phyloP scores from a whole-genome alignment of 1,140 invertebrate genomes.

The Asobara japonica region DNA sequence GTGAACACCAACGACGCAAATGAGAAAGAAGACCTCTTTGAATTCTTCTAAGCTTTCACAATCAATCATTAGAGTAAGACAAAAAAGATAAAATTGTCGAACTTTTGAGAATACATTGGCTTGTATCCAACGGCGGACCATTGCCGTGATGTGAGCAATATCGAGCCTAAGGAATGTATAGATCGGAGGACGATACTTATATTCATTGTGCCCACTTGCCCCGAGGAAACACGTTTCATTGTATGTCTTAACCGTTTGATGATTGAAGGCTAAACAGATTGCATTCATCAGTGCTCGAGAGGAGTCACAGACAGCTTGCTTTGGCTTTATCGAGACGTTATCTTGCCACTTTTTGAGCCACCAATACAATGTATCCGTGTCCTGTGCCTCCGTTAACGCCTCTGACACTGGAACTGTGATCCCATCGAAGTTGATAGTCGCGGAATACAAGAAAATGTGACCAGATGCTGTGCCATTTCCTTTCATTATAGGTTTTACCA shows the following conservation, averaged over 20 bases:
- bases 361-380: conserved; percentile 31
- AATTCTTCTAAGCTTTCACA: too few species aligned
- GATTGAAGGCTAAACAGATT: conserved; percentile 27
- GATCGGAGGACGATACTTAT: too few species aligned
- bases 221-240: not conserved
- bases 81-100: too few species aligned
- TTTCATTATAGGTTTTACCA: not conserved
- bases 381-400: conserved; percentile 43
- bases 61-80: too few species aligned
- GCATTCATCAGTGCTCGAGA: conserved; percentile 39
- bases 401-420: conserved; percentile 33
- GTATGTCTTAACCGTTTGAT: conserved; percentile 16
- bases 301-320: conserved; percentile 34
- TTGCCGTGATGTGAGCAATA: too few species aligned
- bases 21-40: too few species aligned
- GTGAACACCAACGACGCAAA: too few species aligned
- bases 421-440: conserved; percentile 25
- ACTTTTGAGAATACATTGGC: too few species aligned
- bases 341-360: conserved; percentile 36
- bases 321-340: conserved; percentile 36
- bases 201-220: not conserved
- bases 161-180: too few species aligned
- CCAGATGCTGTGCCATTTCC: not conserved
- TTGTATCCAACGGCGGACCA: too few species aligned
- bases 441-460: conserved; percentile 28